Percentiles rank a stretch among this genome's conserved stretches.
These are phyloP conservation scores for Leptoclinus maculatus DNA, from an alignment of 2,797 vertebrate genomes.

Conservation along the genomic window DNA sequence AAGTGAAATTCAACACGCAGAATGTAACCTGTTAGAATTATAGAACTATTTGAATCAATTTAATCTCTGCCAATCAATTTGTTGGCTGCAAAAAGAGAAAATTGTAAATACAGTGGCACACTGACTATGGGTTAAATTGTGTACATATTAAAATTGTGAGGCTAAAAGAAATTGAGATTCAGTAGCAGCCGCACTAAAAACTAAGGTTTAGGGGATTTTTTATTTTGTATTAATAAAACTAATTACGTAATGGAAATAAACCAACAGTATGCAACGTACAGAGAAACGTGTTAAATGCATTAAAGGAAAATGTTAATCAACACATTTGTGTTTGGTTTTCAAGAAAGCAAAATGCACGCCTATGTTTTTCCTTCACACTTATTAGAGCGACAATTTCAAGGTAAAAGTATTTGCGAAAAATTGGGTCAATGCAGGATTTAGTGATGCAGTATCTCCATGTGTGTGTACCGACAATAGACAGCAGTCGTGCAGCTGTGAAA, in stretches of 20 bases:
- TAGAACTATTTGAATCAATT: not conserved
- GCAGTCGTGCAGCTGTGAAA: constrained; percentile 45
- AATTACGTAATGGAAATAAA: not conserved
- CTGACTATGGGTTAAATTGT: not conserved
- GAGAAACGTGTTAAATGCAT: not conserved
- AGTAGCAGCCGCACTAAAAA: not conserved
- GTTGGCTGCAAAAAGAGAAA: not conserved
- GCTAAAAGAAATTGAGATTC: not conserved
- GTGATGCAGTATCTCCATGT: not conserved
- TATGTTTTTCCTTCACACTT: not conserved
- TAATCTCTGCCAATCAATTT: not conserved
- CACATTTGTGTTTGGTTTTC: not conserved
- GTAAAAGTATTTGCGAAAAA: not conserved
- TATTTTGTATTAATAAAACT: not conserved
- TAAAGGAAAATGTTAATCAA: not conserved
- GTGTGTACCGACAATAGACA: constrained; percentile 34
- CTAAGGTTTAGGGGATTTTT: not conserved
- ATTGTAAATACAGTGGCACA: not conserved
- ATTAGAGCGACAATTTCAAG: not conserved
- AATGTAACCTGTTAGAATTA: not conserved
- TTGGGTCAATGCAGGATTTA: not conserved
- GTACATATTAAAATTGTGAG: not conserved
- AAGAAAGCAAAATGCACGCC: not conserved
- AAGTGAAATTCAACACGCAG: not conserved
- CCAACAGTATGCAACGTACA: not conserved